Base-by-base conservation (phyloP, 1,140 invertebrate genomes). In the Drosophila carrolli region DNA sequence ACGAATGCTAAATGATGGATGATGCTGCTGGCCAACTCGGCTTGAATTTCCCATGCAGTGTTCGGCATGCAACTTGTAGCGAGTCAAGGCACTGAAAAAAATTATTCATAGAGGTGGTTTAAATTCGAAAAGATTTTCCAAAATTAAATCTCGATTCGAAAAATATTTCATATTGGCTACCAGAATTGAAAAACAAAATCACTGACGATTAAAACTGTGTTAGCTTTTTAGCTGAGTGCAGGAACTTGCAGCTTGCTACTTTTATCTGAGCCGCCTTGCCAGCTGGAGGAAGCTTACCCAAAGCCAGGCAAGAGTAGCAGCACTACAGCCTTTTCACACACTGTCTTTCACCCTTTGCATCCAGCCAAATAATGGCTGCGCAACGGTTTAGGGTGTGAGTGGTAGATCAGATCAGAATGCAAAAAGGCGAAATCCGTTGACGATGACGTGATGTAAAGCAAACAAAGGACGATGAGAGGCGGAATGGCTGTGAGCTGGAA, bases 1-100 rank as follows among this genome's bases (percentile, higher is more conserved):
- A 61, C 44, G 37, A 60, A 59, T 83, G 68, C 58, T 82, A 79
- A 86, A 86, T 88, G 83, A 88, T 88, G 81, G 75, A 82, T 88
- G 83, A 83, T 88, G 60, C 38, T 41, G 19, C 35, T 46, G 66
- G 16, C 66, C 43, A 55, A 29, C 44, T 41, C 23, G 56, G 65
- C 38, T 70, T 27, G 37, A n/a, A 68, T 67, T 37, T 66, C 23
- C 38, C 16, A 51, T 83, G 75, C 62, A 72, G 40, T 56, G 65
- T 79, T 57, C 41, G 61, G 38, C 56, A 62, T 60, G 78, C 77
- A 80, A 19, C 56, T 19, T 19, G 62, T 29, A 50, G 13, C 9
- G 38, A 11, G 16, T 9, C 14, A 10, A n/a, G 1, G 5, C 56
- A 46, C 61, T 32, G 37, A 7, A 27, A 62, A 19, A 60, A 41